These are phyloP conservation scores for Lucilia cuprina DNA, from an alignment of 1,140 invertebrate species.

Conservation along the genomic window DNA sequence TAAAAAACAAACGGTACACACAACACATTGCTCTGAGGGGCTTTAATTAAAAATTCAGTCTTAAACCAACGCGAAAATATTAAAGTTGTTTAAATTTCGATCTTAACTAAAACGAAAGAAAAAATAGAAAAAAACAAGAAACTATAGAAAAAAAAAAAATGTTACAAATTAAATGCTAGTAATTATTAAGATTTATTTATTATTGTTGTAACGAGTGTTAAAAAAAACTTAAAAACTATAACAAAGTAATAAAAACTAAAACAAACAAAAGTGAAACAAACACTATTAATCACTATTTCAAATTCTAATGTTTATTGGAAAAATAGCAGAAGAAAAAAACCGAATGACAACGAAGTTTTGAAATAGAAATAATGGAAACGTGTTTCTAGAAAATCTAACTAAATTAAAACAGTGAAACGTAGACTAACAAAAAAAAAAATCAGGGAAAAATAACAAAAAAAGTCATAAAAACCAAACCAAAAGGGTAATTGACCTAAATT, in stretches of 20 bases:
- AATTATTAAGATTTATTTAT: not conserved
- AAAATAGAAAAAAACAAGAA: not conserved
- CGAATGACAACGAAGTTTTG: too few relatives aligned
- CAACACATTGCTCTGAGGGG: not conserved
- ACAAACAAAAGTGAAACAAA: not conserved
- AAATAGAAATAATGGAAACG: not conserved
- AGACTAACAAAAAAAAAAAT: too few relatives aligned
- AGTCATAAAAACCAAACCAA: not conserved
- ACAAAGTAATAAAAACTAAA: not conserved
- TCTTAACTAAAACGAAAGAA: not conserved
- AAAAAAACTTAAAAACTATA: not conserved
- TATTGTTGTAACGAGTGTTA: too few relatives aligned
- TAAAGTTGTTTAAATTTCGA: not conserved
- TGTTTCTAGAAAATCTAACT: not conserved
- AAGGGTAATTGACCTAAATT: constrained; percentile 9
- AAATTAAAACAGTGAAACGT: too few relatives aligned
- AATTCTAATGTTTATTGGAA: not conserved
- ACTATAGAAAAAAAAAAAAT: not conserved
- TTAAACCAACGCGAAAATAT: constrained; percentile 9
- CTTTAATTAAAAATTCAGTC: constrained; percentile 12
- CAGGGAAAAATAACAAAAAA: not conserved
- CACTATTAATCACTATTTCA: not conserved
- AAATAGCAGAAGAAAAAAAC: too few relatives aligned
- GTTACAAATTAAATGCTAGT: not conserved
- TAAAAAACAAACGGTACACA: not conserved